Base-by-base conservation (phyloP, 2,888 invertebrate species). In the Callinectes sapidus region DNA sequence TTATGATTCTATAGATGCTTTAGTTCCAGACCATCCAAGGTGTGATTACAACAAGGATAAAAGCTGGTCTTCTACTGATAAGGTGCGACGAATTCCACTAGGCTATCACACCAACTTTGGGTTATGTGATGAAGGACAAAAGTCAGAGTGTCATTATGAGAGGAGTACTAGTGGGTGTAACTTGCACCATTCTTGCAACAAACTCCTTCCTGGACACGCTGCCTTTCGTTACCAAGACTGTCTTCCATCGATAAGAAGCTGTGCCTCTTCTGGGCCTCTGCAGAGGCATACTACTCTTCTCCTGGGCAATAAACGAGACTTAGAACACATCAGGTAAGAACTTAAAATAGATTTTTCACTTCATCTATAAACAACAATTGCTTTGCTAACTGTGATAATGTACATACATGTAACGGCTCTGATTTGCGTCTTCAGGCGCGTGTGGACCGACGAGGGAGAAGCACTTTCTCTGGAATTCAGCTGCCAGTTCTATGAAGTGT, bases 221-320 rank as follows among this genome's bases (percentile, higher is more conserved):
- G n/a, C 81, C 32, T 35, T 35, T 6, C 14, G 16, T 35, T 13
- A 81, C 81, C 81, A 81, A 81, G 35, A 81, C 16, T 23, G 81
- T 35, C 3, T 35, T 32, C 35, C 81, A 16, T 14, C 81, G 35
- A 81, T 2, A 81, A 35, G 6, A 71, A 28, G 81, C 81, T 81
- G 81, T 35, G 16, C 32, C 32, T 32, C 81, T n/a, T 16, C 81
- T 32, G 32, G 35, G 14, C 81, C 81, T 28, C 35, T 35, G 81
- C 87, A 42, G 77, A 61, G 77, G 48, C 71, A 97, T 95, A 97
- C 98, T 89, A 97, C 97, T 94, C 97, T 98, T 91, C 96, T 98
- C 90, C 96, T 98, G 93, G 98, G 97, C 94, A 98, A 98, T 96
- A 98, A 98, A 96, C 96, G 97, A 95, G 98, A 98, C 96, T 96